Base-by-base conservation (phyloP, 2,888 invertebrate genomes). In the Liodrosophila aerea region DNA sequence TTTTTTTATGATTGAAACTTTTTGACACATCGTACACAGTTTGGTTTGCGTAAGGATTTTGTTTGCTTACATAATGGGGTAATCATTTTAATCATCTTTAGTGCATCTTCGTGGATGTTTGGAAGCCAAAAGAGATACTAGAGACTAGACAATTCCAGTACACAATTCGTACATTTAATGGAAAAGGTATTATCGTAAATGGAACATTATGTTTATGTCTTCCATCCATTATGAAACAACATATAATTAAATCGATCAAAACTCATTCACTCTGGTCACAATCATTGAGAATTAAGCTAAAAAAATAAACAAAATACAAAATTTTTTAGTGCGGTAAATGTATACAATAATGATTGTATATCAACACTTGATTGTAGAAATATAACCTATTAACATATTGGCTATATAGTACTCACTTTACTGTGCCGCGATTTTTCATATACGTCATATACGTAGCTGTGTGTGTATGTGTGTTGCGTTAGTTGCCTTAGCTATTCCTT, bases 11-110 rank as follows among this genome's bases (percentile, higher is more conserved):
- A 86, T 87, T 81, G 87, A 86, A 87, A 71, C 76, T 75, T 73
- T 87, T 85, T 85, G 85, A 85, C 85, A 85, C 85, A 87, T 87
- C 72, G 83, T 86, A 85, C 68, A 80, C 63, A 59, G 70, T 73
- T 73, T 77, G 70, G 70, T 64, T 69, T 53, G 60, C 52, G 36
- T 37, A 39, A 16, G 11, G 16, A n/a, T 18, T 39, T 18, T 5
- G 16, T 39, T 18, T 16, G 2, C n/a, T 9, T 9, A 29, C 1
- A 29, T n/a, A 37, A 8, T 37, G 5, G 5, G 16, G 16, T 36
- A 9, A 12, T 13, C n/a, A 47, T 45, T 45, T 40, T 50, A 40
- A 36, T 31, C 58, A 39, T 73, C 18, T 41, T 68, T 53, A 73
- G 56, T 68, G 73, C 69, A 40, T 62, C 50, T 47, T 29, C 39